A percentile compares a stretch with the other conserved stretches of the same genome.
Evolutionary conservation across 2,113 vertebrate species (phyloP).

Genomic region (Cynocephalus volans): DNA sequence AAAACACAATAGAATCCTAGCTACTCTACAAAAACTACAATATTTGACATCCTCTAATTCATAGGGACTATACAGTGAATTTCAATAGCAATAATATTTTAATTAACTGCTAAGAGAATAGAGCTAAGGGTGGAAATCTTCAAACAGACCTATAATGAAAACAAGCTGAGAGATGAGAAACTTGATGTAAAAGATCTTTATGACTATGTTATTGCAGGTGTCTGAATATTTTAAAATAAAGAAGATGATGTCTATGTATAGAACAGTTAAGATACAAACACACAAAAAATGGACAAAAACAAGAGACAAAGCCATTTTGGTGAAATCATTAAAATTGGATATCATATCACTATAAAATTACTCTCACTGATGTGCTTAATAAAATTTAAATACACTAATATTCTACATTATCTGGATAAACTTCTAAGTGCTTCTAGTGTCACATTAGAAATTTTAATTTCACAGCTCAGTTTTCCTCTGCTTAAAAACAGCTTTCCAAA

Average conservation of each 20-base stretch:
- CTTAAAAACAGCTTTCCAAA: slow-evolving; percentile 81
- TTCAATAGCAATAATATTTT: slow-evolving; percentile 83
- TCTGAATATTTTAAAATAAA: slow-evolving; percentile 78
- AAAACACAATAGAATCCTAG: slow-evolving; percentile 48
- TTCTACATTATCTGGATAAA: slow-evolving; percentile 51
- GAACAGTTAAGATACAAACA: slow-evolving; percentile 53
- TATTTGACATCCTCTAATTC: slow-evolving; percentile 83
- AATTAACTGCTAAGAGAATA: slow-evolving; percentile 81
- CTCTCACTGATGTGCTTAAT: slow-evolving; percentile 33
- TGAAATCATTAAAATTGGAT: slow-evolving; percentile 69
- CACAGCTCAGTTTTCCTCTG: slow-evolving; percentile 60
- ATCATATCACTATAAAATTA: slow-evolving; percentile 67
- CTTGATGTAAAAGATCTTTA: slow-evolving; percentile 76
- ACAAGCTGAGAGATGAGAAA: slow-evolving; percentile 57
- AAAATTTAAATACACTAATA: slow-evolving; percentile 78
- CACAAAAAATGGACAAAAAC: slow-evolving; percentile 74
- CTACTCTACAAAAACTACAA: slow-evolving; percentile 59
- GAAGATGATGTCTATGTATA: slow-evolving; percentile 57
- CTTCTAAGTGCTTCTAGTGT: slow-evolving; percentile 65
- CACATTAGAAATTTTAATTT: slow-evolving; percentile 74
- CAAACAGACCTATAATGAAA: slow-evolving; percentile 80
- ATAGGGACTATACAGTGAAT: slow-evolving; percentile 71
- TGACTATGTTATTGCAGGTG: slow-evolving; percentile 78
- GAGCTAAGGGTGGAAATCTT: slow-evolving; percentile 77
- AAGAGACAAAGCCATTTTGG: slow-evolving; percentile 71